phyloP scores from a whole-genome alignment of 2,113 vertebrate genomes.

The Montifringilla adamsi region DNA sequence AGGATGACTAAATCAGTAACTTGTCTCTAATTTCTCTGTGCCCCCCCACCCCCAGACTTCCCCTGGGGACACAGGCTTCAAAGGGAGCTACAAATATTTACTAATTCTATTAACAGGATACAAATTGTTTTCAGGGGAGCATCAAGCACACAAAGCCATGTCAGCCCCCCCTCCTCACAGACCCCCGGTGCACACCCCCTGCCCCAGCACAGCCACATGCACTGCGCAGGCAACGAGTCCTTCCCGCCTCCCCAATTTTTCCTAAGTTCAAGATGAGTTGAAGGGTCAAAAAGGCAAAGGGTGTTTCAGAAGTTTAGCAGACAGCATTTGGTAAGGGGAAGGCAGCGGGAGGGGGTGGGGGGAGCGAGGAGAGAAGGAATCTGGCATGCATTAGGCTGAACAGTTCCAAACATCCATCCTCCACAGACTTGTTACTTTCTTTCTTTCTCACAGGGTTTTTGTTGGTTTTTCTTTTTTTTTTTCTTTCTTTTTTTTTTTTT shows the following conservation, averaged over 20 bases:
- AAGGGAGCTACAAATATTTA: constrained; percentile 80
- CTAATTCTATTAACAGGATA: constrained; percentile 80
- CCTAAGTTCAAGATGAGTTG: constrained; percentile 84
- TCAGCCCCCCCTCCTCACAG: background rate
- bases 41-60: background rate
- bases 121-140: constrained; percentile 70
- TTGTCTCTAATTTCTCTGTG: constrained; percentile 53
- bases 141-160: constrained; percentile 4
- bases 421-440: constrained; percentile 67
- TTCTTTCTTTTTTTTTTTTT: background rate
- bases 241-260: constrained; percentile 71
- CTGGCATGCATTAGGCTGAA: constrained; percentile 72
- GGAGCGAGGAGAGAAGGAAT: constrained; percentile 45
- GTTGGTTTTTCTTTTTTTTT: background rate
- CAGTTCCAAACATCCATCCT: constrained; percentile 71
- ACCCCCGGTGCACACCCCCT: background rate
- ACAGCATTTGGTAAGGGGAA: constrained; percentile 73
- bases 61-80: constrained; percentile 67
- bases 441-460: constrained; percentile 51
- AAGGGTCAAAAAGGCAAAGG: constrained; percentile 86
- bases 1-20: constrained; percentile 57
- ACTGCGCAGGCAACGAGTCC: constrained; percentile 30
- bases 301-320: constrained; percentile 84
- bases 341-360: constrained; percentile 30
- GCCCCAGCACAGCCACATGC: background rate